Percentiles rank a stretch among this genome's conserved stretches.
These are phyloP conservation scores for Aldabrachelys gigantea DNA, from an alignment of 2,113 vertebrate species.

Conservation along the genomic window DNA sequence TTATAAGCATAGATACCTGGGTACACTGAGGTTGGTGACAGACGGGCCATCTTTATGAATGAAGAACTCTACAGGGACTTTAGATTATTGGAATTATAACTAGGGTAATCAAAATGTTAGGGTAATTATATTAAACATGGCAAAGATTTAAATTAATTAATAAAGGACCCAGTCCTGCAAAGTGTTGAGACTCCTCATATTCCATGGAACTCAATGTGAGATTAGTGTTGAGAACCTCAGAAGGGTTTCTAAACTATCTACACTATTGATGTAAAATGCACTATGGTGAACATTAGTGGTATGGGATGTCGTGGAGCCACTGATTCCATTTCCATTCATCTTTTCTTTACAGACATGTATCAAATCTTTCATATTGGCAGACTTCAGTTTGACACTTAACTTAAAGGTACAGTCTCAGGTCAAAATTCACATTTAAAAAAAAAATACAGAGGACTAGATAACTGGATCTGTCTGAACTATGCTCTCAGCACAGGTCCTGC, in stretches of 20 bases:
- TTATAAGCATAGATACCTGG: not conserved
- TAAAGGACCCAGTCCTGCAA: not conserved
- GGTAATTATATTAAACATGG: not conserved
- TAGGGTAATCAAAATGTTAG: not conserved
- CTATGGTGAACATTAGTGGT: not conserved
- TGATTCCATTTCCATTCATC: not conserved
- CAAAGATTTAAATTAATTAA: not conserved
- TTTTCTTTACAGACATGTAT: not conserved
- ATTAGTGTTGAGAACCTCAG: rapidly evolving
- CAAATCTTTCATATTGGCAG: not conserved
- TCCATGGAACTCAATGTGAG: not conserved
- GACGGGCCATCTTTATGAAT: rapidly evolving
- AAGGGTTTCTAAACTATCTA: not conserved
- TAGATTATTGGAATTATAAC: not conserved
- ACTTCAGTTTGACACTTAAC: not conserved
- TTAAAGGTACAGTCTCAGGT: too few relatives aligned
- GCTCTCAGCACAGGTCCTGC: too few relatives aligned
- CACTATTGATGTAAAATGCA: not conserved
- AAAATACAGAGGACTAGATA: not conserved
- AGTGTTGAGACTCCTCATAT: not conserved
- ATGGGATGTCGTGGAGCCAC: not conserved
- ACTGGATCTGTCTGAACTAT: too few relatives aligned
- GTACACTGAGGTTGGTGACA: not conserved
- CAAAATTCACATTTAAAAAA: too few relatives aligned
- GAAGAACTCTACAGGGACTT: rapidly evolving